Evolutionary conservation across 2,888 invertebrate genomes (phyloP).

Genomic region (Drosophila dives): DNA sequence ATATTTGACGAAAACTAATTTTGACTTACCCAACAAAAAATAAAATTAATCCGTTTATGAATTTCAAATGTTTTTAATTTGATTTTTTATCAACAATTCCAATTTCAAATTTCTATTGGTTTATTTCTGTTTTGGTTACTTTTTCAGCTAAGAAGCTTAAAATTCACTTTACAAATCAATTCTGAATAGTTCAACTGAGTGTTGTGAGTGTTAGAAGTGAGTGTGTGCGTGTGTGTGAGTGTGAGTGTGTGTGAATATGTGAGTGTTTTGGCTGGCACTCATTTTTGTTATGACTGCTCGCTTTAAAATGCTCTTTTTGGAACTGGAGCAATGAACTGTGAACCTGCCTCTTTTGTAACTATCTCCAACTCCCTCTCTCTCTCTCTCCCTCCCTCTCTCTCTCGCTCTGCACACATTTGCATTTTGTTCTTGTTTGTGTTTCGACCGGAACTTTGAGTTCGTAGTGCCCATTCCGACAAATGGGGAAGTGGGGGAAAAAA

Average conservation of each 20-base stretch:
- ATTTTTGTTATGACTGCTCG: constrained; percentile 43
- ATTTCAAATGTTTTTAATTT: neutral
- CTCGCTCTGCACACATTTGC: constrained; percentile 39
- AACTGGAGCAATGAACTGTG: constrained; percentile 70
- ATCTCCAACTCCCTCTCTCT: neutral
- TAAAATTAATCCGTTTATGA: neutral
- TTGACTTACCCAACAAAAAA: too few relatives aligned
- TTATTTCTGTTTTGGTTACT: neutral
- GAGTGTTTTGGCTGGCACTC: neutral
- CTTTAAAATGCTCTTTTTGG: constrained; percentile 23
- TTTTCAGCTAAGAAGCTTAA: neutral
- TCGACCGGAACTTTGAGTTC: constrained; percentile 76
- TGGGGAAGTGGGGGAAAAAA: constrained; percentile 13
- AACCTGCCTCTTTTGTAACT: constrained; percentile 3
- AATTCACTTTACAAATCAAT: neutral
- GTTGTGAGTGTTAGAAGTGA: neutral
- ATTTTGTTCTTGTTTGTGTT: constrained; percentile 39
- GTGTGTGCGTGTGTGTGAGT: neutral
- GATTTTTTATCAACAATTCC: neutral
- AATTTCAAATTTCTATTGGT: neutral
- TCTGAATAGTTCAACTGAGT: neutral
- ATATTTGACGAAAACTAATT: neutral
- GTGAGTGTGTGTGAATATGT: neutral
- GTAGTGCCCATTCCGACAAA: constrained; percentile 74
- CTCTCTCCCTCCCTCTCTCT: neutral